A percentile compares a stretch with the other conserved stretches of the same genome.
Conservation (phyloP, 2,888 invertebrate species). For the Eulithis testata region DNA sequence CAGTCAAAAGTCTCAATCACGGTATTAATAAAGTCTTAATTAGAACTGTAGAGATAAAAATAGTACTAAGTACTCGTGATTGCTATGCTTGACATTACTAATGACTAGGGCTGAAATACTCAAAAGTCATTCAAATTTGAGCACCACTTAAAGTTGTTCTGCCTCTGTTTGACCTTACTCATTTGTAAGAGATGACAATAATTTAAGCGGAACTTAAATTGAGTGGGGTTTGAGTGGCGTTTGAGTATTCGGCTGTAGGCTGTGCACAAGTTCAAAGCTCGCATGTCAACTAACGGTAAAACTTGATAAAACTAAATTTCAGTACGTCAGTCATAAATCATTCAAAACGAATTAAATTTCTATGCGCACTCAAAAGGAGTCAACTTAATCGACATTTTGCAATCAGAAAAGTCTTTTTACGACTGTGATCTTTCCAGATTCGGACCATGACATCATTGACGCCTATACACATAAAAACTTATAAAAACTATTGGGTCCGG, state of each 20-base stretch:
- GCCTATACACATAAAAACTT: slow-evolving; percentile 32
- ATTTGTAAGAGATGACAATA: no score
- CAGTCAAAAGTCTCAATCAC: slow-evolving; percentile 12
- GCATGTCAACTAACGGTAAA: neutral
- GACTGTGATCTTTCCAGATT: slow-evolving; percentile 51
- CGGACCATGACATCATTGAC: slow-evolving; percentile 50
- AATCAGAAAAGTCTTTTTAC: slow-evolving; percentile 14
- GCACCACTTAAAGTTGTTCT: no score
- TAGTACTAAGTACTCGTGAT: no score
- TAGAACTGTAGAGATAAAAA: no score
- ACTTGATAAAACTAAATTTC: neutral
- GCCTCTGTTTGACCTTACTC: no score
- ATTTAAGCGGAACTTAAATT: no score
- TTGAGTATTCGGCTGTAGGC: no score
- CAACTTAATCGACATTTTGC: neutral
- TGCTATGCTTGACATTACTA: neutral
- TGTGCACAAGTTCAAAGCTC: neutral
- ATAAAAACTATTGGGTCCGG: slow-evolving; percentile 34
- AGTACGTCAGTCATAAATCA: slow-evolving; percentile 1
- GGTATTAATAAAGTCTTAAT: slow-evolving; percentile 14
- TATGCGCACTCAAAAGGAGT: neutral
- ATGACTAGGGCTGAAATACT: no score
- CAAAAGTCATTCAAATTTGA: no score
- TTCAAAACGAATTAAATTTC: neutral
- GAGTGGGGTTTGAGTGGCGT: no score